Percentiles rank a stretch among this genome's conserved stretches.
These are phyloP conservation scores for Neoaliturus tenellus DNA, from an alignment of 2,888 invertebrate genomes.

Conservation along the genomic window DNA sequence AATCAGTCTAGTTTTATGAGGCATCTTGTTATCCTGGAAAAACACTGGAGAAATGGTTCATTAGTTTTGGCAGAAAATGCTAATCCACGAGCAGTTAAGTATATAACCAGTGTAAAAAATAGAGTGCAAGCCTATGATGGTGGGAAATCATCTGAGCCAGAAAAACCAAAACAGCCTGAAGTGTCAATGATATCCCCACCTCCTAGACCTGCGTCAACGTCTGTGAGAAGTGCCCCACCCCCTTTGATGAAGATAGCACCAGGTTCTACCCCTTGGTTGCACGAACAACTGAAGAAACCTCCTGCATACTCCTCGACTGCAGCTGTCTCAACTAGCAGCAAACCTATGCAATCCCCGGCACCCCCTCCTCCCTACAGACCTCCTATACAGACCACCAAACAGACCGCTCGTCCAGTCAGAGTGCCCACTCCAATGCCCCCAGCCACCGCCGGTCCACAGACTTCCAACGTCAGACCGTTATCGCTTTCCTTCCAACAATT, in stretches of 20 bases:
- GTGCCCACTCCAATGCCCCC: conserved; percentile 4
- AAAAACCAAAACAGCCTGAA: conserved; percentile 33
- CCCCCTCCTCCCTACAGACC: conserved; percentile 66
- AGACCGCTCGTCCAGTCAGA: neutral
- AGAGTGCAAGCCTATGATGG: conserved; percentile 85
- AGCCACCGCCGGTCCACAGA: neutral
- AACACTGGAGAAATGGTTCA: conserved; percentile 89
- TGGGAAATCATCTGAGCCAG: conserved; percentile 56
- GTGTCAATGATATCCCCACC: conserved; percentile 58
- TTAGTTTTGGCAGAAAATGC: conserved; percentile 84
- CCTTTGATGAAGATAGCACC: conserved; percentile 43
- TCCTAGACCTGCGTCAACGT: conserved; percentile 36
- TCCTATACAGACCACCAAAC: conserved; percentile 68
- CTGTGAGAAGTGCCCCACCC: conserved; percentile 68
- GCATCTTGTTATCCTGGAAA: conserved; percentile 87
- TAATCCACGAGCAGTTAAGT: conserved; percentile 83
- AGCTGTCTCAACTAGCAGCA: conserved; percentile 64
- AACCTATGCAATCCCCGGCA: conserved; percentile 57
- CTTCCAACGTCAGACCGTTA: conserved; percentile 4
- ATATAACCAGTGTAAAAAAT: conserved; percentile 88
- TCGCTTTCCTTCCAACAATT: conserved; percentile 48
- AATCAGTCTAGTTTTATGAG: conserved; percentile 91
- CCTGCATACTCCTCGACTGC: conserved; percentile 24
- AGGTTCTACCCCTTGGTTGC: conserved; percentile 14
- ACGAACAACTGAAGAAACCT: neutral